Conservation (phyloP, 2,888 invertebrate species). For the Zaprionus bogoriensis region DNA sequence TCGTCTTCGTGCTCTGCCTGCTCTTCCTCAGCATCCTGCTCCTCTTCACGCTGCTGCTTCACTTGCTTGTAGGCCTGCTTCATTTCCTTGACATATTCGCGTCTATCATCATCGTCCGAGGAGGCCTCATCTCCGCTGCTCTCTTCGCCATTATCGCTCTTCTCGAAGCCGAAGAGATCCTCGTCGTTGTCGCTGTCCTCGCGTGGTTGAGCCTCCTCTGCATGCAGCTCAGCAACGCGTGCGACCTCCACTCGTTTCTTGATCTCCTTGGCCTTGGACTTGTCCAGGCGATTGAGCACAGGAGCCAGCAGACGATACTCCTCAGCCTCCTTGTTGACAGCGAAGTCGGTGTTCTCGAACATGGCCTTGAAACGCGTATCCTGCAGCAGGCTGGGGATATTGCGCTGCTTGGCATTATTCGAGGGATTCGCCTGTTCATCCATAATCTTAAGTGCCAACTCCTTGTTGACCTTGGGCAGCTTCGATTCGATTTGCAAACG, state of each 20-base stretch:
- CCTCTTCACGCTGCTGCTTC: conserved; percentile 75
- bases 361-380: conserved; percentile 95
- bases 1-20: conserved; percentile 73
- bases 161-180: conserved; percentile 80
- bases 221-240: conserved; percentile 84
- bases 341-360: conserved; percentile 96
- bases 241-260: conserved; percentile 85
- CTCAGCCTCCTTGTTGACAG: conserved; percentile 93
- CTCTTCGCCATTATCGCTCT: conserved; percentile 82
- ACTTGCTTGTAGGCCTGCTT: conserved; percentile 86
- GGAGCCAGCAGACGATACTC: conserved; percentile 95
- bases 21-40: conserved; percentile 53
- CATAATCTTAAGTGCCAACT: conserved; percentile 93
- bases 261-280: conserved; percentile 86
- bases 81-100: conserved; percentile 90
- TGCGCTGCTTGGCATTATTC: conserved; percentile 84
- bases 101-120: conserved; percentile 90
- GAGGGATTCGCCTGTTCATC: conserved; percentile 84
- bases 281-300: conserved; percentile 91
- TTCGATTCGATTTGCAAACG: conserved; percentile 90
- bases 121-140: conserved; percentile 84
- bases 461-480: conserved; percentile 94
- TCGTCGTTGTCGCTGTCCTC: conserved; percentile 82
- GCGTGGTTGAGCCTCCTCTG: conserved; percentile 77
- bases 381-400: conserved; percentile 88